A percentile compares a stretch with the other conserved stretches of the same genome.
phyloP scores from a whole-genome alignment of 2,888 invertebrate species.

The Drosophila buzzatii region DNA sequence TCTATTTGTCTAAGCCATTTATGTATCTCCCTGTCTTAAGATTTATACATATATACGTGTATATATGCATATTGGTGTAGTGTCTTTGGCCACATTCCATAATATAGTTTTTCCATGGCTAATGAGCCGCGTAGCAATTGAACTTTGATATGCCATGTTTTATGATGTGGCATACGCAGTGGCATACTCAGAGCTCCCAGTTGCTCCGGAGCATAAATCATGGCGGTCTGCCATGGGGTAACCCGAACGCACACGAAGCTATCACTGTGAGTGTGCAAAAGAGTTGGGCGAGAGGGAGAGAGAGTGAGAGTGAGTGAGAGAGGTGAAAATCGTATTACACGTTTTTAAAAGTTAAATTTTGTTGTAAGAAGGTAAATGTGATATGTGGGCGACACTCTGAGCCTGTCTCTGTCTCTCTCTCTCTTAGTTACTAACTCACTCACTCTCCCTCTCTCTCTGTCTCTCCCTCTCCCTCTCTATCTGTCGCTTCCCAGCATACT shows the following conservation, averaged over 20 bases:
- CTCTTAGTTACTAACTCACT: background rate
- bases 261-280: too few species aligned
- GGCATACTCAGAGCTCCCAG: conserved; percentile 3
- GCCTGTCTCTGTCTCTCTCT: background rate
- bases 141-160: conserved; percentile 35
- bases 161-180: conserved; percentile 28
- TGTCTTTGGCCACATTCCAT: conserved; percentile 2
- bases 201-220: conserved; percentile 45
- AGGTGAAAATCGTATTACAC: conserved; percentile 47
- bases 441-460: too few species aligned
- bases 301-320: background rate
- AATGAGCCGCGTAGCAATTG: conserved; percentile 31
- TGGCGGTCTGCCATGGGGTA: conserved; percentile 13
- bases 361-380: conserved; percentile 62
- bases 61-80: background rate
- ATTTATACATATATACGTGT: background rate
- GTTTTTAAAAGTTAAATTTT: conserved; percentile 56
- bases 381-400: conserved; percentile 20
- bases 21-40: background rate
- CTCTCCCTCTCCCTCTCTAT: background rate
- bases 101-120: conserved; percentile 8
- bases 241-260: conserved; percentile 7
- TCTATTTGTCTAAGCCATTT: background rate
- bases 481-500: conserved; percentile 16
- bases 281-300: background rate